Evolutionary conservation across 2,888 invertebrate genomes (phyloP).

Genomic region (Eilema depressum): DNA sequence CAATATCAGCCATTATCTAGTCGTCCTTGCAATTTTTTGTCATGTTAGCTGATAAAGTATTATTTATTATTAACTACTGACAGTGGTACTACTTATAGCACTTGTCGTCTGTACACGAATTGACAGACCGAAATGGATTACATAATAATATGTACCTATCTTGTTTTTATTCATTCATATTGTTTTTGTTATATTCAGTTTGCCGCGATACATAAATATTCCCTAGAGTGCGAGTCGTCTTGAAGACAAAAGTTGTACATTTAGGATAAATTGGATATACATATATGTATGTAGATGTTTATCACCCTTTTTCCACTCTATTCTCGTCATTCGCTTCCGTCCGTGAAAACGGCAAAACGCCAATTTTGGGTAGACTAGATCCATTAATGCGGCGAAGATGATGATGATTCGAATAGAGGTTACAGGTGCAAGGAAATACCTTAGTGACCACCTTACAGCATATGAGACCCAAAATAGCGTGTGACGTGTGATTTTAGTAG

Average conservation of each 20-base stretch:
- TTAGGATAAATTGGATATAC: too few species aligned
- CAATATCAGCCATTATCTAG: constrained; percentile 2
- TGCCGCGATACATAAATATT: background rate
- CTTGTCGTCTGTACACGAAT: background rate
- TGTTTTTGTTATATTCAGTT: background rate
- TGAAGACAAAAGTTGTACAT: background rate
- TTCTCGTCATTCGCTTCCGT: too few species aligned
- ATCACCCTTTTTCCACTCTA: too few species aligned
- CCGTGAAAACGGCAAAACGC: too few species aligned
- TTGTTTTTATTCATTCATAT: background rate
- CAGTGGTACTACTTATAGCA: background rate
- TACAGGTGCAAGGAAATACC: too few species aligned
- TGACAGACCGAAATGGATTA: background rate
- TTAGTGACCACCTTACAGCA: too few species aligned
- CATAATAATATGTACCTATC: background rate
- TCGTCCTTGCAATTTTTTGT: constrained; percentile 2
- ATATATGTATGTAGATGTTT: too few species aligned
- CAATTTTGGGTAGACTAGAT: too few species aligned
- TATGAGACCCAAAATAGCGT: too few species aligned
- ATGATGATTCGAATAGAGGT: too few species aligned
- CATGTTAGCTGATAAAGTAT: constrained; percentile 3
- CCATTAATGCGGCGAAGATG: too few species aligned
- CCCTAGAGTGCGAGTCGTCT: background rate
- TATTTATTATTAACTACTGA: constrained; percentile 8
- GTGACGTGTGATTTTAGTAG: too few species aligned